Conservation (phyloP, 2,797 vertebrate species). For the Merluccius polli region DNA sequence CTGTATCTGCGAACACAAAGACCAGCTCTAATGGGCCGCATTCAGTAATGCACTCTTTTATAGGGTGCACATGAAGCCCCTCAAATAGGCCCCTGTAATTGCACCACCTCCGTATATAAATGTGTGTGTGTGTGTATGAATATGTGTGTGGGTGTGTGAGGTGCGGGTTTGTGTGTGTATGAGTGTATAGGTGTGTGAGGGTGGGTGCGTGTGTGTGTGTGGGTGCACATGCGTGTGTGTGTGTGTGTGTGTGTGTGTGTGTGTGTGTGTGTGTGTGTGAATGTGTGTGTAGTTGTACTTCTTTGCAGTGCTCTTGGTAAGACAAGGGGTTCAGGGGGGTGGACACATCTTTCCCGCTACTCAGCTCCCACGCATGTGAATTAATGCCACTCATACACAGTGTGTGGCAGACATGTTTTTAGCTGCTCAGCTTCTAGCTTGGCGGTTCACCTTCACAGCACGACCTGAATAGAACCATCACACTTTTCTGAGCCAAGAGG, state of each 20-base stretch:
- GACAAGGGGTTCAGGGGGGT: constrained; percentile 26
- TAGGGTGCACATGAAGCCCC: background rate
- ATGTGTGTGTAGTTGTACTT: background rate
- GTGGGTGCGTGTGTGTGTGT: background rate
- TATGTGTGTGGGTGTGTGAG: background rate
- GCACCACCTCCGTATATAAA: constrained; percentile 7
- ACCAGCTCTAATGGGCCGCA: constrained; percentile 9
- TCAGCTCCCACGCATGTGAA: constrained; percentile 32
- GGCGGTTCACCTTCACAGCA: background rate
- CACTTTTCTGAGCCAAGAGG: constrained; percentile 22
- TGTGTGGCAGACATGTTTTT: constrained; percentile 5
- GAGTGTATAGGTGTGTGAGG: background rate
- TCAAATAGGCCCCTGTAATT: background rate
- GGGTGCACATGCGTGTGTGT: background rate
- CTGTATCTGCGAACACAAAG: constrained; percentile 1
- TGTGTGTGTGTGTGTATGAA: background rate
- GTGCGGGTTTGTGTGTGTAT: no score
- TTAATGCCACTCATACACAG: constrained; percentile 11
- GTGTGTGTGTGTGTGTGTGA: background rate
- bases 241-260: background rate
- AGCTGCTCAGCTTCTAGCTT: background rate
- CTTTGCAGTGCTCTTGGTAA: constrained; percentile 23
- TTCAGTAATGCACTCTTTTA: constrained; percentile 11
- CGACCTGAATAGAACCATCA: background rate
- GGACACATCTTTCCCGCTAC: constrained; percentile 26